Evolutionary conservation across 2,888 invertebrate species (phyloP).

Genomic region (Nasonovia ribisnigri): DNA sequence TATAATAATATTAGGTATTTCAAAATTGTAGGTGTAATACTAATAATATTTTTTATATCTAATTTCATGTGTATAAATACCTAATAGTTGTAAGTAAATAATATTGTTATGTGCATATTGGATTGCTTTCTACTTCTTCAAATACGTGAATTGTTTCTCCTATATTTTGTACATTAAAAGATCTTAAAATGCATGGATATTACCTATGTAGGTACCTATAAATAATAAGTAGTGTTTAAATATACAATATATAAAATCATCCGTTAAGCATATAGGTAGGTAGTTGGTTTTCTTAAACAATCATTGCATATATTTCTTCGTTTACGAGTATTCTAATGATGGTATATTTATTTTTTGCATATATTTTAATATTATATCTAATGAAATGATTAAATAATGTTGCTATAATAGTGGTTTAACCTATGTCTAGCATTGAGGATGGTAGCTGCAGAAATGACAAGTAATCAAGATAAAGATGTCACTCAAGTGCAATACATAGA

Average conservation of each 20-base stretch:
- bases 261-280: neutral
- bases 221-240: too few species aligned
- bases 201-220: neutral
- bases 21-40: neutral
- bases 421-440: constrained; percentile 54
- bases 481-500: constrained; percentile 67
- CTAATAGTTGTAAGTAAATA: neutral
- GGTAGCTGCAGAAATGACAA: constrained; percentile 63
- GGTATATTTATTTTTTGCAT: neutral
- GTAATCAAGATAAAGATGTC: constrained; percentile 59
- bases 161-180: neutral
- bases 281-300: constrained; percentile 14
- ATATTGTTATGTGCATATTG: neutral
- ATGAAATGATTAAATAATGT: neutral
- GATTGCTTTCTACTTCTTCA: neutral
- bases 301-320: neutral
- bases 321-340: neutral
- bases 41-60: neutral
- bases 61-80: neutral
- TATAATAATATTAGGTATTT: neutral
- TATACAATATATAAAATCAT: neutral
- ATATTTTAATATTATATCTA: neutral
- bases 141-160: neutral
- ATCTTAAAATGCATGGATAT: neutral
- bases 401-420: neutral